phyloP scores from a whole-genome alignment of 2,113 vertebrate species.

The Sorex fumeus region DNA sequence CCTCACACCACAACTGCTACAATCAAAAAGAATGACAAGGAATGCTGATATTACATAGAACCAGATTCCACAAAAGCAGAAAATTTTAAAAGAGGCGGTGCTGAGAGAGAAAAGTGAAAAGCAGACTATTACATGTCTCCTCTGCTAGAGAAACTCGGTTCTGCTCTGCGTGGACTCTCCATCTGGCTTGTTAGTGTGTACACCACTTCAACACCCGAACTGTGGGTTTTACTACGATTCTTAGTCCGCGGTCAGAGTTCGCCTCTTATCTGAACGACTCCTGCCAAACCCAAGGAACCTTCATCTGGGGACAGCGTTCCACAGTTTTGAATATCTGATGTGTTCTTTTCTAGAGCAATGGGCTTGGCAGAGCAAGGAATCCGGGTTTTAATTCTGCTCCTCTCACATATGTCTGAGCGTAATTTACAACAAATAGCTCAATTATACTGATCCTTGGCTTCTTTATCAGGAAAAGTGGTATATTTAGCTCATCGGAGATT shows the following conservation, averaged over 20 bases:
- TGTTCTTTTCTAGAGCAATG: background rate
- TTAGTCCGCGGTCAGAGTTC: background rate
- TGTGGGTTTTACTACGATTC: background rate
- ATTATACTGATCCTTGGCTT: background rate
- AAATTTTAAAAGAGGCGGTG: background rate
- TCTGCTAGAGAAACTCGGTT: conserved; percentile 3
- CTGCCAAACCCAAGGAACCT: too few species aligned
- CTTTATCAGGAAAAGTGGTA: background rate
- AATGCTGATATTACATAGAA: background rate
- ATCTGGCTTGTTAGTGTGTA: background rate
- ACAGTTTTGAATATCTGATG: background rate
- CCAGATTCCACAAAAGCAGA: conserved; percentile 10
- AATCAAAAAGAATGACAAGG: background rate
- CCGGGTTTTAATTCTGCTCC: conserved; percentile 33
- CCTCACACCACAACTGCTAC: background rate
- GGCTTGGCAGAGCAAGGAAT: conserved; percentile 20
- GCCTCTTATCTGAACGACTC: background rate
- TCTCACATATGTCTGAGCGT: background rate
- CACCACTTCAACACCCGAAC: background rate
- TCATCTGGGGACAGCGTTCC: too few species aligned
- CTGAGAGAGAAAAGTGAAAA: conserved; percentile 45
- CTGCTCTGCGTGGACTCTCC: background rate
- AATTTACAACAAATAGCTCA: conserved; percentile 8
- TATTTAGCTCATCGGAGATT: background rate
- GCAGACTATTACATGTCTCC: background rate